These are phyloP conservation scores for Clarias gariepinus DNA, from an alignment of 2,113 vertebrate genomes.

Conservation along the genomic window DNA sequence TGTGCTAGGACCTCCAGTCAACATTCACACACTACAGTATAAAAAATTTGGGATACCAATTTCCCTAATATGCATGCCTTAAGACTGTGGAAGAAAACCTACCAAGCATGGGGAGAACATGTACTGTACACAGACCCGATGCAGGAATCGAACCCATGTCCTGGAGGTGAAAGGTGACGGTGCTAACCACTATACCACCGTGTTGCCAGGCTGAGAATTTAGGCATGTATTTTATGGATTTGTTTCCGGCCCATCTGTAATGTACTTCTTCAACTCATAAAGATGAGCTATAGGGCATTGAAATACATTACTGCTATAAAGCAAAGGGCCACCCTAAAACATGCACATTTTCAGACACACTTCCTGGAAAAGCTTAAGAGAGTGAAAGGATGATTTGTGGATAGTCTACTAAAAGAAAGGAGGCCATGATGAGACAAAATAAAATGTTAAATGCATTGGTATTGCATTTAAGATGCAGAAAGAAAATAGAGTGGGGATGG, in stretches of 20 bases:
- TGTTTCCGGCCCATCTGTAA: conserved; percentile 53
- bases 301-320: conserved; percentile 61
- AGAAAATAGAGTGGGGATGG: background rate
- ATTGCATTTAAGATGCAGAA: background rate
- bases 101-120: too few species aligned
- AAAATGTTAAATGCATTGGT: conserved; percentile 29
- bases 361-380: conserved; percentile 11
- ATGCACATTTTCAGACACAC: background rate
- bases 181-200: too few species aligned
- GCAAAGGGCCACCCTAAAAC: conserved; percentile 17
- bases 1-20: too few species aligned
- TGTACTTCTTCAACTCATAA: conserved; percentile 60
- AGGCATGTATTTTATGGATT: conserved; percentile 47
- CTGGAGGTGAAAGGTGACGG: too few species aligned
- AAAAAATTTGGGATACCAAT: too few species aligned
- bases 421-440: conserved; percentile 10
- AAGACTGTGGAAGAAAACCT: too few species aligned
- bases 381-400: conserved; percentile 18
- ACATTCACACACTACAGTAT: too few species aligned
- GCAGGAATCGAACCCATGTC: too few species aligned
- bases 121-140: too few species aligned
- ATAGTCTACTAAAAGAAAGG: conserved; percentile 32
- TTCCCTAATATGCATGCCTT: too few species aligned
- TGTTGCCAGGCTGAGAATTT: conserved; percentile 22
- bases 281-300: conserved; percentile 54